Evolutionary conservation across 2,888 invertebrate species (phyloP).

Genomic region (Amblyjoppa fuscipennis): DNA sequence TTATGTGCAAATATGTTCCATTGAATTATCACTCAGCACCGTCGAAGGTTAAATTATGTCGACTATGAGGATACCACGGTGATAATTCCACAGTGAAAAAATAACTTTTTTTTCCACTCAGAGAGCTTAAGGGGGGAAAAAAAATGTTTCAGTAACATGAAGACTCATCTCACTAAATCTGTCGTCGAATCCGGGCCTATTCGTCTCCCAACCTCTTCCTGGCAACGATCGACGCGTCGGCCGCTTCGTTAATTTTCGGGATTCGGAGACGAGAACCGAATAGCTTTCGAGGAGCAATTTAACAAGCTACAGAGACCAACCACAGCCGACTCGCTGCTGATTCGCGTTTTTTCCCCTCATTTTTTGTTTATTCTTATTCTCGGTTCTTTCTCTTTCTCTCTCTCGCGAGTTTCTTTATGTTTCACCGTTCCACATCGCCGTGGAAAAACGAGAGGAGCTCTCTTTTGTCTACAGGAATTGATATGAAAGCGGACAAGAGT

Average conservation of each 20-base stretch:
- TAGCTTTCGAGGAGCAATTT: slow-evolving; percentile 63
- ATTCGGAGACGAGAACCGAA: slow-evolving; percentile 29
- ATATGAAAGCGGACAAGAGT: slow-evolving; percentile 44
- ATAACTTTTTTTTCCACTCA: neutral
- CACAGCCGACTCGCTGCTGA: slow-evolving; percentile 44
- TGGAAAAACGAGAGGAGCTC: slow-evolving; percentile 30
- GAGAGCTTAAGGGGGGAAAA: slow-evolving; percentile 8
- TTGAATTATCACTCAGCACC: too few species aligned
- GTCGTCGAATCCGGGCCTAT: slow-evolving; percentile 13
- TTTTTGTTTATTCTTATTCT: slow-evolving; percentile 8
- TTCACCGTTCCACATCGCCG: slow-evolving; percentile 18
- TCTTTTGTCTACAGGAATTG: slow-evolving; percentile 59
- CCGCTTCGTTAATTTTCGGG: slow-evolving; percentile 58
- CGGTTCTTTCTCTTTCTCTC: neutral
- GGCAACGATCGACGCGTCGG: slow-evolving; percentile 34
- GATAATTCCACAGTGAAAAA: neutral
- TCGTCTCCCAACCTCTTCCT: neutral
- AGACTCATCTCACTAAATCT: too few species aligned
- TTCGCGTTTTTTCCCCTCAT: neutral
- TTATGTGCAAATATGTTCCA: too few species aligned
- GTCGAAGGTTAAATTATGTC: too few species aligned
- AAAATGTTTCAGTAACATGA: slow-evolving; percentile 20
- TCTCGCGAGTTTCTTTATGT: neutral
- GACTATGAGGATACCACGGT: neutral
- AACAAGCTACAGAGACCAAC: slow-evolving; percentile 48